Conservation (phyloP, 1,140 invertebrate genomes). For the Agrypnia vestita region DNA sequence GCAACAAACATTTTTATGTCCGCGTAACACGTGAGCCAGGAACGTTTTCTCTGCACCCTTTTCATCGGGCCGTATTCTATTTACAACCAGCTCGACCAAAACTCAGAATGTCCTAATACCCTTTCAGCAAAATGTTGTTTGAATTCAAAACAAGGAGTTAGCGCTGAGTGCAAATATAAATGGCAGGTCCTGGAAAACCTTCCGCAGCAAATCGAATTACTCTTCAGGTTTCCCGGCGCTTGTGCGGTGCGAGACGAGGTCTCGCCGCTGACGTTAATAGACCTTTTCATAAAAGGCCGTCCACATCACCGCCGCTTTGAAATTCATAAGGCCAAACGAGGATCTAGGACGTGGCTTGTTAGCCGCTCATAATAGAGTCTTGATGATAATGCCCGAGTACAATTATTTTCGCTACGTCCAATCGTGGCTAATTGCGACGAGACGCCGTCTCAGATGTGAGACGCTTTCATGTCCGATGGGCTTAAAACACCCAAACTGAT, state of each 20-base stretch:
- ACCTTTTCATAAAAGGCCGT: background rate
- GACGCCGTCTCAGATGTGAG: too few species aligned
- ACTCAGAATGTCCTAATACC: background rate
- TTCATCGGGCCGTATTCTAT: background rate
- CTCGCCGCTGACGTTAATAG: background rate
- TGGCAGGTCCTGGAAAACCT: background rate
- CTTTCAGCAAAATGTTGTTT: slow-evolving; percentile 1
- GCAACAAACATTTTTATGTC: background rate
- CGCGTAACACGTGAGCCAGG: background rate
- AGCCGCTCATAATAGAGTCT: too few species aligned
- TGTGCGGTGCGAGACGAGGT: background rate
- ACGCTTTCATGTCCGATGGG: too few species aligned
- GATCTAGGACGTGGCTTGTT: background rate
- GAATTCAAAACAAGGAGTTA: background rate
- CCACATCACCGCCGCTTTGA: background rate
- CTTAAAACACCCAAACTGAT: too few species aligned
- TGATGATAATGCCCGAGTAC: too few species aligned
- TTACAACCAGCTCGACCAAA: background rate
- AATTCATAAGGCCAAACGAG: slow-evolving; percentile 1
- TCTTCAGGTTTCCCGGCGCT: background rate
- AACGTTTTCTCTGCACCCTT: background rate
- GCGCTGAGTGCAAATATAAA: background rate
- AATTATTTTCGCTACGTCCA: too few species aligned
- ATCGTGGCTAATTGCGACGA: too few species aligned
- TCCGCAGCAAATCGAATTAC: slow-evolving; percentile 14